Evolutionary conservation across 1,140 invertebrate species (phyloP), one percentile per base, ranked within the genome.

Genomic region (Potamilus streckersoni): DNA sequence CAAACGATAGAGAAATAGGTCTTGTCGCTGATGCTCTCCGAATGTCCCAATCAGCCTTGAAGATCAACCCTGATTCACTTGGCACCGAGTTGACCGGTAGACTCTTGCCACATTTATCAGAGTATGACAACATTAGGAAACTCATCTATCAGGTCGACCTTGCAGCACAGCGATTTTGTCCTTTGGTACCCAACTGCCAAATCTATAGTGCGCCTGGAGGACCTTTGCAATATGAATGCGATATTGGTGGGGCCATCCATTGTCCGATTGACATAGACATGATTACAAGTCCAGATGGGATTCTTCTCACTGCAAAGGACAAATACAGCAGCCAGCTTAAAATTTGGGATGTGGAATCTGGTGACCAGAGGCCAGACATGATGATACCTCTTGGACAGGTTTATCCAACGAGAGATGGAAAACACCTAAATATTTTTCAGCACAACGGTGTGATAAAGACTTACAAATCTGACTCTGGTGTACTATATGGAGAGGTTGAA

Each of bases 181-280:
- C 90, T 96, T 60, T 97, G 95, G 0, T 99, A 94, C 90, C 97
- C 2, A 82, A 84, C 67, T 83, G 74, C n/a, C 87, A 88, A 73
- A 76, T 86, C 23, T 88, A 87, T 73, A 80, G 78, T 17, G 74
- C 83, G 5, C 87, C 87, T 20, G 87, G 87, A 19, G 86, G 82
- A 8, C 82, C 83, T 12, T 71, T 88, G 15, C 85, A 86, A 63
- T 85, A 84, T 71, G 82, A 82, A 65, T 84, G 81, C 70, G 75
- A 83, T 27, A 69, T 84, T 4, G 80, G 82, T 23, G 70, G 69
- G 19, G 71, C 60, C 23, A 71, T 69, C 56, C 78, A 73, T 15
- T 80, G 76, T 55, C 74, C 78, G 20, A 69, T 81, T 15, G 82
- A 87, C 71, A 82, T 86, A 20, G 79, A 82, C 59, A 78, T 83